Conservation (phyloP, 2,888 invertebrate genomes). For the Heliconius ethilla region DNA sequence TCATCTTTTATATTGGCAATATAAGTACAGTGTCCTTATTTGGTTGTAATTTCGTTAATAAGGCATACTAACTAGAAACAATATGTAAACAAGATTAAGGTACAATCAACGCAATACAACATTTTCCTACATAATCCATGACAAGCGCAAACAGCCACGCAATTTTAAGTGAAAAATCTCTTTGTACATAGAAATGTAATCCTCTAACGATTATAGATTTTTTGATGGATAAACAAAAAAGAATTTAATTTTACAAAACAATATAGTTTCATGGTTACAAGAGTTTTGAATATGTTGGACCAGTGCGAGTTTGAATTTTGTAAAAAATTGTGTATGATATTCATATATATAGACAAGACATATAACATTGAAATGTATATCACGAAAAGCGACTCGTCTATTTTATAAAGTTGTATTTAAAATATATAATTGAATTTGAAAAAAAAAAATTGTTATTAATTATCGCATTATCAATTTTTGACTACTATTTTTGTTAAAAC, state of each 20-base stretch:
- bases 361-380: neutral
- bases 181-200: conserved; percentile 15
- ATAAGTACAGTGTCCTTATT: neutral
- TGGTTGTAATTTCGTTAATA: neutral
- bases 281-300: no score
- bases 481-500: no score
- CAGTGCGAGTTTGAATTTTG: no score
- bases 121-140: conserved; percentile 52
- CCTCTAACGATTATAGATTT: conserved; percentile 2
- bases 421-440: no score
- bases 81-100: conserved; percentile 55
- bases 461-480: no score
- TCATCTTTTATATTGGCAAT: no score
- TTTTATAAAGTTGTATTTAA: neutral
- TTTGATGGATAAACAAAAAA: neutral
- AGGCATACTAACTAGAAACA: conserved; percentile 36
- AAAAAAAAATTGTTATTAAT: no score
- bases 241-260: no score
- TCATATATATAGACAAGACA: no score
- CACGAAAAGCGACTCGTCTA: neutral
- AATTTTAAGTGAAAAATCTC: conserved; percentile 29
- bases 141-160: conserved; percentile 54
- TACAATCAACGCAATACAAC: conserved; percentile 57
- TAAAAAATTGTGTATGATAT: no score
- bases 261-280: no score